These are phyloP conservation scores for Phalera bucephala DNA, from an alignment of 2,888 invertebrate species.

Conservation along the genomic window DNA sequence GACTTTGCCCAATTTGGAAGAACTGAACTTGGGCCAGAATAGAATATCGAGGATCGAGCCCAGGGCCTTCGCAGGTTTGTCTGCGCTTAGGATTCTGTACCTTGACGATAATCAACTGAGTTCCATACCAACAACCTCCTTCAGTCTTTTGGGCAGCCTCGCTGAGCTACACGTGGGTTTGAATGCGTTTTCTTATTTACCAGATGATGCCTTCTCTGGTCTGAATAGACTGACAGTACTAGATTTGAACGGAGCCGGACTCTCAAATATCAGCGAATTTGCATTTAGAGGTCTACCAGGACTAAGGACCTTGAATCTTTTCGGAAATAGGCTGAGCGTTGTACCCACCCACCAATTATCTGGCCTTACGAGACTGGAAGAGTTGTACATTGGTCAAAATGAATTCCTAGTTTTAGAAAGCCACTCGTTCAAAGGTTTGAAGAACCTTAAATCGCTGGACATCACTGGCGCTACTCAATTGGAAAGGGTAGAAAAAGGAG, in stretches of 20 bases:
- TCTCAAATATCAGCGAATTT: constrained; percentile 89
- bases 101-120: constrained; percentile 93
- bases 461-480: constrained; percentile 90
- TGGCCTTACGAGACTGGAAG: constrained; percentile 88
- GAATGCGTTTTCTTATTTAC: constrained; percentile 90
- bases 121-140: constrained; percentile 88
- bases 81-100: constrained; percentile 90
- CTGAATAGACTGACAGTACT: constrained; percentile 88
- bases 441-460: constrained; percentile 89
- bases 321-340: constrained; percentile 89
- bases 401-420: constrained; percentile 87
- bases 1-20: constrained; percentile 89
- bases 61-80: constrained; percentile 89
- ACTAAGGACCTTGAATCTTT: constrained; percentile 89
- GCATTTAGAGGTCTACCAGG: constrained; percentile 90
- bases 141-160: constrained; percentile 88
- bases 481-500: constrained; percentile 88
- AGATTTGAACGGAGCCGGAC: constrained; percentile 91
- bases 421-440: constrained; percentile 90
- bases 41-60: constrained; percentile 91
- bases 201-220: constrained; percentile 90
- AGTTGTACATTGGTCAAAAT: constrained; percentile 92
- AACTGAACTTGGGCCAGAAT: constrained; percentile 93
- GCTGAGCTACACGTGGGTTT: constrained; percentile 93
- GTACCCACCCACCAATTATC: constrained; percentile 91